Evolutionary conservation across 2,888 invertebrate genomes (phyloP).

Genomic region (Stenotaenia linearis): DNA sequence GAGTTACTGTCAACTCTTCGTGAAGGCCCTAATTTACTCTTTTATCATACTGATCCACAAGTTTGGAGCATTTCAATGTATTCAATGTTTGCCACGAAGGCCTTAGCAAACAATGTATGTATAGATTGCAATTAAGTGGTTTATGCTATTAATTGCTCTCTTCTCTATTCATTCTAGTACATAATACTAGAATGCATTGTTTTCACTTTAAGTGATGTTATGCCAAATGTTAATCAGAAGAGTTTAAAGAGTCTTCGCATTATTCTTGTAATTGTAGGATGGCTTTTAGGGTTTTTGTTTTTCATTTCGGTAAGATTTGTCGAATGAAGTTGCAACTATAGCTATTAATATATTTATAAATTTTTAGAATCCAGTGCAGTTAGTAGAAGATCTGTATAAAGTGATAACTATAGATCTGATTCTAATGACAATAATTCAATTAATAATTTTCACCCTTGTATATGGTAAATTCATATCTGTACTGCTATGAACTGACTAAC

Average conservation of each 20-base stretch:
- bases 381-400: background rate
- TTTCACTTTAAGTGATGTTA: background rate
- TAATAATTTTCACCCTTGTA: background rate
- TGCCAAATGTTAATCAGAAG: background rate
- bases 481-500: background rate
- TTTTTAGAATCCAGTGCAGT: background rate
- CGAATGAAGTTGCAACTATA: too few species aligned
- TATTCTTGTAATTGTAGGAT: background rate
- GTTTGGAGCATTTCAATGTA: background rate
- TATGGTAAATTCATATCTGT: background rate
- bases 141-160: background rate
- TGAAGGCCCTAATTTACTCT: background rate
- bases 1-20: background rate
- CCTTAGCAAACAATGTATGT: background rate
- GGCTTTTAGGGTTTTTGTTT: background rate
- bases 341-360: background rate
- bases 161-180: background rate
- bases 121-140: too few species aligned
- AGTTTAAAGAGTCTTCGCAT: background rate
- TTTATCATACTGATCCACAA: background rate
- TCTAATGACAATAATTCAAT: background rate
- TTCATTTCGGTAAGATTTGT: background rate
- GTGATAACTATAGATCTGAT: background rate
- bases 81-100: background rate
- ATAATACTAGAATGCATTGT: background rate